These are phyloP conservation scores for Cheumatopsyche charites DNA, from an alignment of 1,140 invertebrate genomes.

Conservation along the genomic window DNA sequence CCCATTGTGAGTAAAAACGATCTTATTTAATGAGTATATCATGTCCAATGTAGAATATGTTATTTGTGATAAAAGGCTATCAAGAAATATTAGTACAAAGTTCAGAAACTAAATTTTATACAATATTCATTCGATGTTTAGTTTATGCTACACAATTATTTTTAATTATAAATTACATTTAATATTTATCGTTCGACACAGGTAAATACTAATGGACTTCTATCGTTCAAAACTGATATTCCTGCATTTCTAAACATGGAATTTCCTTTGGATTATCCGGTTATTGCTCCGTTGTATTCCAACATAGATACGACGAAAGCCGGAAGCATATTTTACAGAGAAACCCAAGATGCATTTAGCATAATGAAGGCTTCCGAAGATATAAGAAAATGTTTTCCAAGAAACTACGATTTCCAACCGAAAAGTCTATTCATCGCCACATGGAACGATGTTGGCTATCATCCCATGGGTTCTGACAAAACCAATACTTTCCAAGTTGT, in stretches of 20 bases:
- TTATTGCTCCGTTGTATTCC: constrained; percentile 89
- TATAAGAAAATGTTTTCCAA: constrained; percentile 73
- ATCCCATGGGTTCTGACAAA: constrained; percentile 58
- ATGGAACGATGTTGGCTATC: constrained; percentile 73
- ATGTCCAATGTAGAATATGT: not conserved
- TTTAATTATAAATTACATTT: too few species aligned
- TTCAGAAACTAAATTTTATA: constrained; percentile 13
- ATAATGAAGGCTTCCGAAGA: constrained; percentile 70
- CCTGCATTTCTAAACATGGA: constrained; percentile 84
- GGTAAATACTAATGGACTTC: constrained; percentile 90
- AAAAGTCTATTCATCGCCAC: constrained; percentile 73
- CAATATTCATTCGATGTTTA: not conserved
- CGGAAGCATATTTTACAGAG: constrained; percentile 80
- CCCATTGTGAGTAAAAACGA: not conserved
- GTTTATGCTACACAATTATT: not conserved
- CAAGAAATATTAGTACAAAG: not conserved
- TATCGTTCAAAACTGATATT: constrained; percentile 89
- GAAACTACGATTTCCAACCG: constrained; percentile 68
- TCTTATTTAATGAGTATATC: not conserved
- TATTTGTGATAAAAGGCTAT: constrained; percentile 6
- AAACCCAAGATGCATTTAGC: constrained; percentile 70
- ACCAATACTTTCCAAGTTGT: constrained; percentile 81
- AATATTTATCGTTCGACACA: constrained; percentile 60
- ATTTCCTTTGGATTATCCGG: constrained; percentile 88
- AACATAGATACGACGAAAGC: constrained; percentile 83